Conservation (phyloP, 1,140 invertebrate species). For the Drosophila orena region DNA sequence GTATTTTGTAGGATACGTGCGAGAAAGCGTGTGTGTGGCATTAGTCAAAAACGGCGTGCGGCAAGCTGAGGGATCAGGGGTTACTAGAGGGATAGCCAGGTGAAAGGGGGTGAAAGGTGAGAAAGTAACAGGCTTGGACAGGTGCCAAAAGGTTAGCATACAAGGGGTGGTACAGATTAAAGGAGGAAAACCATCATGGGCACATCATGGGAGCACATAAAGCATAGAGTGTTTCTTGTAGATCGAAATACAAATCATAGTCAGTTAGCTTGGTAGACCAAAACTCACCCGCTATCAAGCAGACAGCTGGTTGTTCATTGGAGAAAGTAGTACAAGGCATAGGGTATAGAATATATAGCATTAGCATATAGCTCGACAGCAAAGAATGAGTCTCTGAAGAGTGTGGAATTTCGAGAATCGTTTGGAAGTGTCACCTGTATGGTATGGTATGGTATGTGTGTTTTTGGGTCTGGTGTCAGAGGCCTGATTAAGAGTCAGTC, state of each 20-base stretch:
- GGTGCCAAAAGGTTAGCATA: conserved; percentile 32
- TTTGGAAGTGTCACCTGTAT: conserved; percentile 32
- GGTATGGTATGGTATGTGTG: neutral
- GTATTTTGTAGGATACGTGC: conserved; percentile 69
- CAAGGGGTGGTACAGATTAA: conserved; percentile 4
- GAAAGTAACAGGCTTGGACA: conserved; percentile 32
- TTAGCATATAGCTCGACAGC: conserved; percentile 26
- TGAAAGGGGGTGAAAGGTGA: neutral
- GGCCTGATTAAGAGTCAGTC: conserved; percentile 42
- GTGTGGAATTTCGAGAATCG: conserved; percentile 20
- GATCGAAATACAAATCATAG: conserved; percentile 7
- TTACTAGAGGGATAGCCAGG: neutral
- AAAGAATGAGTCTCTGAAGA: conserved; percentile 28
- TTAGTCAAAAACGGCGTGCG: conserved; percentile 73
- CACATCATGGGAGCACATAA: conserved; percentile 6
- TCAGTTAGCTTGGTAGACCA: conserved; percentile 42
- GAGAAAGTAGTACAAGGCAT: conserved; percentile 46
- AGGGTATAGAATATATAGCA: conserved; percentile 44
- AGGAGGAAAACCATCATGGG: neutral
- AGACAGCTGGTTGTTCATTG: conserved; percentile 82
- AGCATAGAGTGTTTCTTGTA: conserved; percentile 23
- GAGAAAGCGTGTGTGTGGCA: conserved; percentile 55
- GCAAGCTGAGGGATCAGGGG: conserved; percentile 21
- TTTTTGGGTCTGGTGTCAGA: conserved; percentile 36
- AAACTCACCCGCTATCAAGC: conserved; percentile 85